Percentiles rank a stretch among this genome's conserved stretches.
Conservation (phyloP, 2,797 vertebrate genomes). For the Loriculus beryllinus region DNA sequence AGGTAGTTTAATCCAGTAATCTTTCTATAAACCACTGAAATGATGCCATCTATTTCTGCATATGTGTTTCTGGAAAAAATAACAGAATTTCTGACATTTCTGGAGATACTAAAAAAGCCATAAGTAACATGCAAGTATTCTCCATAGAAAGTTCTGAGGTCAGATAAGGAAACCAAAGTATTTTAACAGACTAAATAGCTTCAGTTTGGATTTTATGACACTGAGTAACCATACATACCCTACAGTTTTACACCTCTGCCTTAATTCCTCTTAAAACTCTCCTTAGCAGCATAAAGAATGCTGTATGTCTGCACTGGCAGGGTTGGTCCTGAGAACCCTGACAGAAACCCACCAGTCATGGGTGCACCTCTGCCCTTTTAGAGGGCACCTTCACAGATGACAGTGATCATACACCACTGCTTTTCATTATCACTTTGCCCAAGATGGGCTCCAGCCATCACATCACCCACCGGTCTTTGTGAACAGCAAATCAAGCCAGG, state of each 20-base stretch:
- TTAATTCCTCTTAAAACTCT: constrained; percentile 27
- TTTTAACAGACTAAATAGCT: constrained; percentile 34
- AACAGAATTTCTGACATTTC: constrained; percentile 29
- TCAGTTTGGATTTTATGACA: constrained; percentile 25
- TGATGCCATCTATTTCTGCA: background rate
- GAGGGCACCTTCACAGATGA: background rate
- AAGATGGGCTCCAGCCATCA: background rate
- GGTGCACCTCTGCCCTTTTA: background rate
- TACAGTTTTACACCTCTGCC: background rate
- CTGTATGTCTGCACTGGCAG: background rate
- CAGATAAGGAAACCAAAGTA: constrained; percentile 33
- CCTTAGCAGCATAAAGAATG: background rate
- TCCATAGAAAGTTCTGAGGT: constrained; percentile 39
- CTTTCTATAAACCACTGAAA: constrained; percentile 37
- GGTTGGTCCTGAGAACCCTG: background rate
- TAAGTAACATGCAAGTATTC: background rate
- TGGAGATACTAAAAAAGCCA: background rate
- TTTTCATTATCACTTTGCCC: background rate
- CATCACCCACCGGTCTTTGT: background rate
- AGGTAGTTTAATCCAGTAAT: background rate
- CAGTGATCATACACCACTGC: background rate
- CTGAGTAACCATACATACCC: background rate
- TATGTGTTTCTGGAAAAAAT: constrained; percentile 31
- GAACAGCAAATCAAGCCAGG: background rate
- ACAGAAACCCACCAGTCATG: background rate